Evolutionary conservation across 1,140 invertebrate species (phyloP), one percentile per base, ranked within the genome.

Genomic region (Stenopsyche tienmushanensis): DNA sequence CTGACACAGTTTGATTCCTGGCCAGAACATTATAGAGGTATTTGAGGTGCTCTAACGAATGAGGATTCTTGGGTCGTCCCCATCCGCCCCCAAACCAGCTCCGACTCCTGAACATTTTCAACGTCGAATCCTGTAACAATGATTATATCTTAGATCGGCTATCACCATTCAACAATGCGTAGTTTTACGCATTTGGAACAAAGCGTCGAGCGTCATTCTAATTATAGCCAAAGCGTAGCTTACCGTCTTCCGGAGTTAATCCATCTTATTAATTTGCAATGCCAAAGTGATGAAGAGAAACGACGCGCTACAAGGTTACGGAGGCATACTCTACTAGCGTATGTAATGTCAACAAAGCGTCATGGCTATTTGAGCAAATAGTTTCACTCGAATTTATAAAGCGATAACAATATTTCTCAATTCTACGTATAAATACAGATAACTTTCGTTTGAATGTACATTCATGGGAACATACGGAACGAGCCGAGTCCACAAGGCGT

Each of bases 1-100:
- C 97, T 13, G 92, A 96, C 0, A 99, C 96, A 10, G 89, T 94
- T 73, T 98, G 96, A 82, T 99, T 99, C 80, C 97, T 96, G 45
- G 92, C 92, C 59, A 99, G 82, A 55, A 99, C 89, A 80, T 93
- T 94, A 76, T 98, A 95, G 50, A 99, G 81, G 82, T 98, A 98
- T 88, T 98, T 97, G 3, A 98, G 83, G 78, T 97, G 92, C 34
- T 98, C 96, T 69, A 97, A 80, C 0, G 96, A 98, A 84, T 98
- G 93, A 54, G 90, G 93, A 83, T 97, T 97, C 80, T 96, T 97
- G 1, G 94, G 94, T 71, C 93, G 92, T 76, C 92, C 94, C 79
- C 94, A 83, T 59, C 89, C 88, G 64, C 90, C 89, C 18, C 88
- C 90, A 76, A 94, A 93, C 91, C 91, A 93, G 74, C 90, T 92